Base-by-base conservation (phyloP, 2,888 invertebrate species). In the Agonopterix alstromeriana region DNA sequence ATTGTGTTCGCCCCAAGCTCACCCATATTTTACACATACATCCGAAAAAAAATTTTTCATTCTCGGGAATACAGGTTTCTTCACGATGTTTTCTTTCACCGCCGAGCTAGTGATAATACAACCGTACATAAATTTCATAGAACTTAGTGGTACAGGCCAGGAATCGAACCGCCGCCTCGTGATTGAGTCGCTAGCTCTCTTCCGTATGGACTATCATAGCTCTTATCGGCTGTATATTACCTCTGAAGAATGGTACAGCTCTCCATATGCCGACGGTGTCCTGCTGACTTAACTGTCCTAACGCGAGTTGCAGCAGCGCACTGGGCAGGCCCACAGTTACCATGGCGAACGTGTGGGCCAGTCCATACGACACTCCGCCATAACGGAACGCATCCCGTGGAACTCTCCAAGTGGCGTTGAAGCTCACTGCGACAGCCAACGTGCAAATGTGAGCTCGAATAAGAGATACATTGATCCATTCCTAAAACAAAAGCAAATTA, bases 191-290 rank as follows among this genome's bases (percentile, higher is more conserved):
- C n/a, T n/a, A n/a, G n/a, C n/a, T n/a, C n/a, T n/a, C n/a, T n/a
- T n/a, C n/a, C n/a, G n/a, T n/a, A n/a, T n/a, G n/a, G n/a, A n/a
- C n/a, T n/a, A n/a, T n/a, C n/a, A n/a, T n/a, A n/a, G n/a, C n/a
- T n/a, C n/a, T n/a, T n/a, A n/a, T n/a, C 63, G 14, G 14, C 14
- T 14, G 14, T 14, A 10, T 36, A 38, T 11, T 11, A 92, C 93
- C 93, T 90, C 83, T 91, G 64, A 92, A 91, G 61, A 93, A 89
- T 1, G 92, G 93, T 40, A 93, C 91, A 1, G 92, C 92, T 55
- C 90, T 84, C 92, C 92, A 93, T 12, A 91, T 81, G 45, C 92
- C 92, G 4, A 91, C 90, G 12, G 91, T 89, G 35, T 92, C 92
- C 61, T 92, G 92, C 66, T 92, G 92, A 49, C 92, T 91, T 49